Percentiles rank a stretch among this genome's conserved stretches.
These are phyloP conservation scores for Bemisia tabaci DNA, from an alignment of 1,140 invertebrate species.

Conservation along the genomic window DNA sequence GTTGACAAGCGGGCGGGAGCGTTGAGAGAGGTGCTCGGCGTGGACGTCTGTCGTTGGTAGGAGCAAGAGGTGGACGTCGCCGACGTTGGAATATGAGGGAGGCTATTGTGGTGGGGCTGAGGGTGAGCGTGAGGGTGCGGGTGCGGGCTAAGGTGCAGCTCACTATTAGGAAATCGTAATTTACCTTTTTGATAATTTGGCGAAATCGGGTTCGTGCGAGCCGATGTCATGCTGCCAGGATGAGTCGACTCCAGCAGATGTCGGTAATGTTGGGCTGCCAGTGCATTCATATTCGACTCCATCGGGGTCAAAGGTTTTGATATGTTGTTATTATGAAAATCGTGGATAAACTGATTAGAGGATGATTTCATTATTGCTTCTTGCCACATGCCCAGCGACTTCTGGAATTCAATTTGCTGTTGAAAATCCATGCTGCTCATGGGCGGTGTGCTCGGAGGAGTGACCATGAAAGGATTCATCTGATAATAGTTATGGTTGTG, in stretches of 20 bases:
- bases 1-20: not conserved
- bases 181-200: slow-evolving; percentile 27
- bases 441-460: slow-evolving; percentile 5
- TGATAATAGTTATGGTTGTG: slow-evolving; percentile 12
- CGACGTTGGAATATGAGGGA: not conserved
- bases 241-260: slow-evolving; percentile 3
- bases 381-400: slow-evolving; percentile 45
- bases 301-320: slow-evolving; percentile 7
- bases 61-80: not conserved
- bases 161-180: not conserved
- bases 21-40: not conserved
- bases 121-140: no score
- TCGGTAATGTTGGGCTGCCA: slow-evolving; percentile 5
- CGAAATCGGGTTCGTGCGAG: slow-evolving; percentile 34
- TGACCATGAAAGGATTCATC: slow-evolving; percentile 9
- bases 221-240: slow-evolving; percentile 23
- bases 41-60: not conserved
- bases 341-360: slow-evolving; percentile 2
- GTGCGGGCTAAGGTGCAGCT: not conserved
- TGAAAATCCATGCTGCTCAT: slow-evolving; percentile 32
- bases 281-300: slow-evolving; percentile 1
- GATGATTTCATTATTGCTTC: slow-evolving; percentile 34
- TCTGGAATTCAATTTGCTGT: slow-evolving; percentile 38
- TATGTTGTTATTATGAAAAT: slow-evolving; percentile 10
- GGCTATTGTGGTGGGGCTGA: no score